Conservation (phyloP, 1,140 invertebrate genomes). For the Penaeus japonicus region DNA sequence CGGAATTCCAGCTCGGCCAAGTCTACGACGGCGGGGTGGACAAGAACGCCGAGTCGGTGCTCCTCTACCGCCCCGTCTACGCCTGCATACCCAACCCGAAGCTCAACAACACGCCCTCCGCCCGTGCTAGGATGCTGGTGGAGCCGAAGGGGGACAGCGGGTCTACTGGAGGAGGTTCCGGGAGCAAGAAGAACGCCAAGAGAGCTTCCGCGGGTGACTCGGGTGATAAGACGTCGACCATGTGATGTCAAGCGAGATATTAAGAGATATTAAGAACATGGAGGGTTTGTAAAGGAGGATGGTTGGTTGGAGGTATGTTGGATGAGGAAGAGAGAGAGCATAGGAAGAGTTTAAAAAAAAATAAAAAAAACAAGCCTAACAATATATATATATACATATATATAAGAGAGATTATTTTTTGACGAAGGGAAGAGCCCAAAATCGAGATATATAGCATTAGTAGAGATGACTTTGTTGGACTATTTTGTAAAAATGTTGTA, state of each 20-base stretch:
- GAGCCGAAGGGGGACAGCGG: not conserved
- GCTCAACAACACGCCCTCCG: slow-evolving; percentile 33
- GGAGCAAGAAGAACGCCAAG: not conserved
- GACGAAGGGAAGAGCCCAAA: too few relatives aligned
- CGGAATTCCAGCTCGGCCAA: slow-evolving; percentile 82
- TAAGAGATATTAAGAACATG: too few relatives aligned
- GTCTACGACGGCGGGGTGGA: slow-evolving; percentile 78
- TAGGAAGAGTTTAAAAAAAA: too few relatives aligned
- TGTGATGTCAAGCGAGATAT: slow-evolving; percentile 20
- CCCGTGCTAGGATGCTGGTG: slow-evolving; percentile 6
- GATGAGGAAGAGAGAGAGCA: too few relatives aligned
- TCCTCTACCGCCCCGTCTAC: slow-evolving; percentile 77
- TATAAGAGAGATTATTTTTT: too few relatives aligned
- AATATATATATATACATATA: too few relatives aligned
- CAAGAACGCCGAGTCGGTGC: slow-evolving; percentile 63
- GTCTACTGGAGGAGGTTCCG: not conserved
- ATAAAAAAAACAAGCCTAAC: too few relatives aligned
- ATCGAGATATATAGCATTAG: too few relatives aligned
- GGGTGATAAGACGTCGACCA: slow-evolving; percentile 34
- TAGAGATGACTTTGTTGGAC: too few relatives aligned
- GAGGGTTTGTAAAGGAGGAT: not conserved
- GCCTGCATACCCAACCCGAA: slow-evolving; percentile 67
- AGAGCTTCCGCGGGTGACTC: not conserved
- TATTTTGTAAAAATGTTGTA: too few relatives aligned
- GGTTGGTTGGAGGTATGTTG: not conserved